Percentiles rank a stretch among this genome's conserved stretches.
Evolutionary conservation across 2,113 vertebrate genomes (phyloP).

Genomic region (Fulica atra): DNA sequence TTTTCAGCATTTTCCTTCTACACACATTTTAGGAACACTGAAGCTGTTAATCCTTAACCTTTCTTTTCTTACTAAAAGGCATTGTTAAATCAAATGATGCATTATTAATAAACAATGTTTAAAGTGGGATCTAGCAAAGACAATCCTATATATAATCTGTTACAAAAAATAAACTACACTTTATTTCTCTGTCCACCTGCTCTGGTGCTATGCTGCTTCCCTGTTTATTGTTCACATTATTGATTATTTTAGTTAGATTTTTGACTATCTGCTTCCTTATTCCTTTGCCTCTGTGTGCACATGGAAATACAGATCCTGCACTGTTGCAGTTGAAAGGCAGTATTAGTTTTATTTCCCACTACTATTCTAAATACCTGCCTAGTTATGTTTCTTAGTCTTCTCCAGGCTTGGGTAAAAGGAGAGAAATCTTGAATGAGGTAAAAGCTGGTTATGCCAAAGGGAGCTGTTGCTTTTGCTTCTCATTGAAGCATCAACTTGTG

Average conservation of each 20-base stretch:
- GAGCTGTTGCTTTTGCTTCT: neutral
- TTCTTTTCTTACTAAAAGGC: neutral
- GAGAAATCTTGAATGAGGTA: neutral
- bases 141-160: neutral
- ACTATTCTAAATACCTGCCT: neutral
- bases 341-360: neutral
- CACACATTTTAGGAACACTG: neutral
- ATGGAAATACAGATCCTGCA: neutral
- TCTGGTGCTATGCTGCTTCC: neutral
- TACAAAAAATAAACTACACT: neutral
- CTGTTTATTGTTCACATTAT: neutral
- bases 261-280: neutral
- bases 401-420: neutral
- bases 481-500: neutral
- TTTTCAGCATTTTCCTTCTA: conserved; percentile 15
- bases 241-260: neutral
- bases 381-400: neutral
- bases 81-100: conserved; percentile 28
- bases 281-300: neutral
- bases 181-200: neutral
- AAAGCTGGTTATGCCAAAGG: neutral
- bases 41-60: conserved; percentile 9
- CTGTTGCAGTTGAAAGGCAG: neutral
- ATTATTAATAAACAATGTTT: conserved; percentile 22
- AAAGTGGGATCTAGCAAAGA: neutral